These are phyloP conservation scores for Lagria hirta DNA, from an alignment of 2,888 invertebrate species.

Conservation along the genomic window DNA sequence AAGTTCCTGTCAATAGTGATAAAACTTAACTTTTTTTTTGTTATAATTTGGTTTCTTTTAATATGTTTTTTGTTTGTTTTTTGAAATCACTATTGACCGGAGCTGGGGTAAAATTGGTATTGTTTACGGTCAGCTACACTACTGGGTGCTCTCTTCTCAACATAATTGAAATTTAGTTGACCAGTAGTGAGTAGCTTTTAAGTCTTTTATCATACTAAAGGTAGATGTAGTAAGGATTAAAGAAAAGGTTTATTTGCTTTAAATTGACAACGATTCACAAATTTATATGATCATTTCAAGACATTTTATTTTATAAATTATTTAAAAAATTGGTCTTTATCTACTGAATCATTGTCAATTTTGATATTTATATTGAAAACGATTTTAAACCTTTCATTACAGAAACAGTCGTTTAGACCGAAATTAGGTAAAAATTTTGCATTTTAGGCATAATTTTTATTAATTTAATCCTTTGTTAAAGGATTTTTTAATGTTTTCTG, in stretches of 20 bases:
- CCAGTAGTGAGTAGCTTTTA: constrained; percentile 56
- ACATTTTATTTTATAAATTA: no score
- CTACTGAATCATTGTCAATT: no score
- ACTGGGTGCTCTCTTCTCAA: constrained; percentile 52
- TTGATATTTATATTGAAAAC: no score
- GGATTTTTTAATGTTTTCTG: constrained; percentile 53
- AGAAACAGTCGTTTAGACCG: constrained; percentile 27
- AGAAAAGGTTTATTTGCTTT: no score
- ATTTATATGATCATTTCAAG: no score
- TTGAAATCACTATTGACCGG: constrained; percentile 38
- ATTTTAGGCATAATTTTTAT: constrained; percentile 26
- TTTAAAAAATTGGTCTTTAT: no score
- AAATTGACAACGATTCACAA: no score
- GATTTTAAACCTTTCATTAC: constrained; percentile 31
- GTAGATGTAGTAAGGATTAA: constrained; percentile 7
- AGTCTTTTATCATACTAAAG: constrained; percentile 31
- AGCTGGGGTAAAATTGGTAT: constrained; percentile 46
- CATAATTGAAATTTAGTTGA: constrained; percentile 50
- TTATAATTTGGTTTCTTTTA: no score
- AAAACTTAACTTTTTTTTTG: no score
- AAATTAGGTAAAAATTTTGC: constrained; percentile 36
- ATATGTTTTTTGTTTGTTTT: no score
- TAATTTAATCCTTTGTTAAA: constrained; percentile 37
- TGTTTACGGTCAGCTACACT: constrained; percentile 55
- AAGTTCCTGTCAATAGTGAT: constrained; percentile 38